These are phyloP conservation scores for Scophthalmus maximus DNA, from an alignment of 2,113 vertebrate genomes.

Conservation along the genomic window DNA sequence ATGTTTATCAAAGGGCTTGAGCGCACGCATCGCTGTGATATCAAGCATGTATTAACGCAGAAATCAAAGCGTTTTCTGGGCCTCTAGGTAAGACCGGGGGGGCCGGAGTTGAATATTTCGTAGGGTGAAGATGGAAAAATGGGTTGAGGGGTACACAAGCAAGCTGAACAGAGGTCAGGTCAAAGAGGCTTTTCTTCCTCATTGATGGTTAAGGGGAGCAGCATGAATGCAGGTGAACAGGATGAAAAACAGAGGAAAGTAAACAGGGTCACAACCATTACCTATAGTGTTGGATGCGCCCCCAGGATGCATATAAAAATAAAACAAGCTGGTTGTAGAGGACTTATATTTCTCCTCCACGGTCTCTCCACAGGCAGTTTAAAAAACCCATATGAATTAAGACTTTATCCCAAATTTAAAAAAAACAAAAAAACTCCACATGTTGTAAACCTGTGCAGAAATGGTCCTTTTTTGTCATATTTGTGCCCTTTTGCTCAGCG, in stretches of 20 bases:
- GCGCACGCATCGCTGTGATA: slow-evolving; percentile 54
- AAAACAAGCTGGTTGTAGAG: slow-evolving; percentile 22
- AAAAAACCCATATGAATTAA: slow-evolving; percentile 8
- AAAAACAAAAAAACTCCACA: background rate
- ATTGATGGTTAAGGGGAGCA: slow-evolving; percentile 10
- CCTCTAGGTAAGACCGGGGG: slow-evolving; percentile 51
- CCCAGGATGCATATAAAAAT: slow-evolving; percentile 30
- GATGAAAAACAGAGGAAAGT: slow-evolving; percentile 18
- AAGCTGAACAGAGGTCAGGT: slow-evolving; percentile 48
- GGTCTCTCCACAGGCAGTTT: slow-evolving; percentile 11
- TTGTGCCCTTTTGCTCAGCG: slow-evolving; percentile 30
- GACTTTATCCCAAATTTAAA: background rate
- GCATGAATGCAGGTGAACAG: slow-evolving; percentile 9
- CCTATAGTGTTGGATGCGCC: background rate
- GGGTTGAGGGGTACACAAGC: slow-evolving; percentile 26
- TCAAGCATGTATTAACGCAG: slow-evolving; percentile 66
- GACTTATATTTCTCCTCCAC: slow-evolving; percentile 6
- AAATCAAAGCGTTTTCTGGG: slow-evolving; percentile 71
- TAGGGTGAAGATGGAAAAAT: slow-evolving; percentile 50
- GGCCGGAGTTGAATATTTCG: slow-evolving; percentile 66
- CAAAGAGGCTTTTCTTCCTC: slow-evolving; percentile 20
- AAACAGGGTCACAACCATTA: slow-evolving; percentile 32
- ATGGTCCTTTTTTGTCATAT: background rate
- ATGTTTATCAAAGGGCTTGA: slow-evolving; percentile 79
- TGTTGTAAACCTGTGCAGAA: slow-evolving; percentile 14